Evolutionary conservation across 1,140 invertebrate genomes (phyloP), one percentile per base, ranked within the genome.

Genomic region (Monomorium pharaonis): DNA sequence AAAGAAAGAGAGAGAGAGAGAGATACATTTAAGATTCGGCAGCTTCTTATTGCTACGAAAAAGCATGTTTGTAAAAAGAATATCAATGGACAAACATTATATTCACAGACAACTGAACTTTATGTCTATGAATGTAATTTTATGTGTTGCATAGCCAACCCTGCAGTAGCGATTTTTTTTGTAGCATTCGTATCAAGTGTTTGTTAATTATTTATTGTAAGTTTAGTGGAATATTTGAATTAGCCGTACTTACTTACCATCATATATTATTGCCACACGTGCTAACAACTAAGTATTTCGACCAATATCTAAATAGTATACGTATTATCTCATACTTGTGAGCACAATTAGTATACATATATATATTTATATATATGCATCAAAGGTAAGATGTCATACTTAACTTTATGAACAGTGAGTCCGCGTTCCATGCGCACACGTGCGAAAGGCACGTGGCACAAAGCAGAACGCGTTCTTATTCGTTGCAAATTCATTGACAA

Each of bases 211-310:
- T 44, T 60, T 58, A 81, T 56, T 56, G 30, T 58, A 70, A n/a
- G 37, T 54, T 58, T 81, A 56, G 10, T 80, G 30, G 21, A 49
- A 83, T 44, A 74, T 83, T 72, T 47, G n/a, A 58, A 83, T 83
- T 58, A 44, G 49, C 78, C 78, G 67, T 83, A 72, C 37, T 83
- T 83, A 83, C 78, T 83, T 83, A 83, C 78, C 78, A 74, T 83
- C 37, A 37, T 37, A n/a, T 30, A 47, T 51, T 10, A 33, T 16
- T 18, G 51, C 33, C 54, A 27, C 56, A 83, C 30, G 14, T 16
- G 78, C 67, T 74, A 81, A 81, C 16, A 78, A 70, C 47, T 67
- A 80, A 83, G n/a, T 65, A 16, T 83, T 44, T 83, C 37, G 27
- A 72, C 54, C 24, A 47, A 65, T 14, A 51, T 33, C n/a, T n/a